Evolutionary conservation across 2,113 vertebrate genomes (phyloP).

Genomic region (Ahaetulla prasina): DNA sequence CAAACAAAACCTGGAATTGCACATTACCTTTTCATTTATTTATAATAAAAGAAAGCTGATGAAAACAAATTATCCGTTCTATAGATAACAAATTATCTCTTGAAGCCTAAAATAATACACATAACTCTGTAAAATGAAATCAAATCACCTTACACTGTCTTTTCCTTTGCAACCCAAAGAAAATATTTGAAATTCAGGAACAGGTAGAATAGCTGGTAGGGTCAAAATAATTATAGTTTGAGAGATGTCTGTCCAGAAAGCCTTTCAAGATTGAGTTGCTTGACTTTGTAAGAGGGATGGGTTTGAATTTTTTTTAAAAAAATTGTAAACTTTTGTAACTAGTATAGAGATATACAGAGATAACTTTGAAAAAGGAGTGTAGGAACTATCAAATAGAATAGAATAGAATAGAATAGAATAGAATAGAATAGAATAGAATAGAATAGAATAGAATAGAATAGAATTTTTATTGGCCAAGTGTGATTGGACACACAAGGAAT

Average conservation of each 20-base stretch:
- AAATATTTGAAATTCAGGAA: not conserved
- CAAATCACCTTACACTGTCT: not conserved
- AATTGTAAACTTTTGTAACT: not conserved
- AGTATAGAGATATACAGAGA: not conserved
- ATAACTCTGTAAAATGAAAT: not conserved
- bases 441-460: too few species aligned
- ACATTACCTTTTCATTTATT: not conserved
- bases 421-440: too few species aligned
- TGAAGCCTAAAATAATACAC: not conserved
- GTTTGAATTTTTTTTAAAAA: not conserved
- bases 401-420: too few species aligned
- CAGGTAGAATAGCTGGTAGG: not conserved
- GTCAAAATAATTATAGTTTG: not conserved
- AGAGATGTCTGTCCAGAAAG: not conserved
- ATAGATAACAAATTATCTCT: not conserved
- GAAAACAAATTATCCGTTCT: not conserved
- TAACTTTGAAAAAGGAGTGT: not conserved
- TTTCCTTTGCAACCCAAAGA: not conserved
- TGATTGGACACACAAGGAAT: too few species aligned
- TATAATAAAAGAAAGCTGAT: not conserved
- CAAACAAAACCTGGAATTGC: not conserved
- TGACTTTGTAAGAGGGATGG: not conserved
- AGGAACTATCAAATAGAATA: not conserved
- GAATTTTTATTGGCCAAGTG: too few species aligned
- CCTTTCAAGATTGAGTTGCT: not conserved